Conservation (phyloP, 2,113 vertebrate species). For the Sander lucioperca region DNA sequence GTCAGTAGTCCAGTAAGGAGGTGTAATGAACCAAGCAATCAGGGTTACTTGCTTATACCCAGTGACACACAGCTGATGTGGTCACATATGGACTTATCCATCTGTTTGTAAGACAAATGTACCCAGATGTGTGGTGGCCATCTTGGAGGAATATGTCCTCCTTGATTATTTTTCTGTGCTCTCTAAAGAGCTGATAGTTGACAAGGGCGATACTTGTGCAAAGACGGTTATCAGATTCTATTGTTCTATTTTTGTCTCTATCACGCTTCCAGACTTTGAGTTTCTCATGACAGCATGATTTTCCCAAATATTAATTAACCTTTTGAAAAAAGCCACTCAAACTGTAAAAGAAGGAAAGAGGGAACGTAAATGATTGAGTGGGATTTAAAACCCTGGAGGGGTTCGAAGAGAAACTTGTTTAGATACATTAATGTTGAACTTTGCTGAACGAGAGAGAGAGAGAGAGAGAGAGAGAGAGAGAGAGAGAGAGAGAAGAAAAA, state of each 20-base stretch:
- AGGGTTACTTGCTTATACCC: constrained; percentile 61
- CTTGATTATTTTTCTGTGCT: constrained; percentile 18
- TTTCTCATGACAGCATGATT: constrained; percentile 41
- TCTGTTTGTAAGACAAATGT: constrained; percentile 37
- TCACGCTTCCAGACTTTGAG: constrained; percentile 17
- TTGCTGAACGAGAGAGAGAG: constrained; percentile 23
- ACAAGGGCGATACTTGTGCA: neutral
- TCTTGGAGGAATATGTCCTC: constrained; percentile 36
- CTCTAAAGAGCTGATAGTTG: constrained; percentile 41
- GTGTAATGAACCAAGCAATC: constrained; percentile 75
- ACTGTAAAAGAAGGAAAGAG: constrained; percentile 1
- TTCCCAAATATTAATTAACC: constrained; percentile 49
- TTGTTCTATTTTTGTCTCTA: constrained; percentile 44
- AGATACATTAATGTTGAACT: constrained; percentile 67
- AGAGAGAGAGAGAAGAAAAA: constrained; percentile 40
- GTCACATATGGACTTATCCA: constrained; percentile 24
- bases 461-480: constrained; percentile 8
- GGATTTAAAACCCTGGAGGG: constrained; percentile 50
- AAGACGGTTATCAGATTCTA: constrained; percentile 25
- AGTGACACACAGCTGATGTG: constrained; percentile 62
- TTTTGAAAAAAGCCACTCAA: constrained; percentile 46
- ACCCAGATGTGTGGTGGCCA: constrained; percentile 33
- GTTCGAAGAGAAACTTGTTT: constrained; percentile 54
- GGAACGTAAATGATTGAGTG: constrained; percentile 33
- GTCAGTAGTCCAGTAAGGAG: constrained; percentile 67